Evolutionary conservation across 2,888 invertebrate genomes (phyloP).

Genomic region (Watsonalla binaria): DNA sequence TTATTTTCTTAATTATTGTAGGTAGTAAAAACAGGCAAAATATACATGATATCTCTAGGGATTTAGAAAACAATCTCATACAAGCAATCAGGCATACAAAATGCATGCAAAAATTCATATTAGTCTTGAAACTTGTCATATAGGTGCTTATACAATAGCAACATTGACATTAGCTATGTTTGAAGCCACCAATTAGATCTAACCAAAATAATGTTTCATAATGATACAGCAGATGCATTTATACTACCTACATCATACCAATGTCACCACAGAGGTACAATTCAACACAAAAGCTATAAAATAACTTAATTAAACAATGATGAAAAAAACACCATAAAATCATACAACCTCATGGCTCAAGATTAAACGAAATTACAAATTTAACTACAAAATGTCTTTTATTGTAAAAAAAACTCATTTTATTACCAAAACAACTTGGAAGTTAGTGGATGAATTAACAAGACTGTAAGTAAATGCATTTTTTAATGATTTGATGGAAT

Average conservation of each 20-base stretch:
- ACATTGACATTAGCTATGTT: neutral
- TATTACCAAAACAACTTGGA: neutral
- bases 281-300: neutral
- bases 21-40: slow-evolving; percentile 37
- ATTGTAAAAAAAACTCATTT: slow-evolving; percentile 5
- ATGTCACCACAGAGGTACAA: neutral
- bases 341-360: slow-evolving; percentile 6
- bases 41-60: slow-evolving; percentile 46
- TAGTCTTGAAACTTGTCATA: too few relatives aligned
- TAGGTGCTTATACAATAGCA: too few relatives aligned
- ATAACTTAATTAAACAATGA: slow-evolving; percentile 4
- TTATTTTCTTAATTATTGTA: slow-evolving; percentile 28
- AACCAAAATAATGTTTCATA: too few relatives aligned
- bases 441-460: neutral
- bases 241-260: slow-evolving; percentile 2
- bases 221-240: neutral
- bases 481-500: neutral
- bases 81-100: too few relatives aligned
- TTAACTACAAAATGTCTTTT: slow-evolving; percentile 10
- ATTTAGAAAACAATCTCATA: slow-evolving; percentile 37
- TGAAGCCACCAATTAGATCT: too few relatives aligned
- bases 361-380: slow-evolving; percentile 7
- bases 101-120: too few relatives aligned
- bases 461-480: neutral
- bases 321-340: slow-evolving; percentile 9